These are phyloP conservation scores for Geopemphigus sp. DNA, from an alignment of 1,140 invertebrate species.

Conservation along the genomic window DNA sequence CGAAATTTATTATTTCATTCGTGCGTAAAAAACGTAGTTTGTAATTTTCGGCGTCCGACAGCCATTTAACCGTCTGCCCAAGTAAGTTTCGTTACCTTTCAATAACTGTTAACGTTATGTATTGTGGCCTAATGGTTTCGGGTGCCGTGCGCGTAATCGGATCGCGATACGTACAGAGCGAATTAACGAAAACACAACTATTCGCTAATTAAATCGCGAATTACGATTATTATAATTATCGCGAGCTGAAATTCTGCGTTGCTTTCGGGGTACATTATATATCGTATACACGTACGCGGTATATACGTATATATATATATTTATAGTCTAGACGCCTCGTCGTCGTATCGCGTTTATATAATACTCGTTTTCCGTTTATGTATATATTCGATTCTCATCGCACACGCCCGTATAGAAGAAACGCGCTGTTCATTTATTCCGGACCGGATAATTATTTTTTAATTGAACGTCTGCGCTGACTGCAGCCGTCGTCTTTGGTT, in stretches of 20 bases:
- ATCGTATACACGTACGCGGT: too few species aligned
- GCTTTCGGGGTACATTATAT: too few species aligned
- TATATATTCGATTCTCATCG: neutral
- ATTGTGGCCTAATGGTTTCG: neutral
- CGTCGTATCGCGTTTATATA: neutral
- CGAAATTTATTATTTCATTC: constrained; percentile 3
- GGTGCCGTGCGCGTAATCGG: too few species aligned
- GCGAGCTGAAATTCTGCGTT: neutral
- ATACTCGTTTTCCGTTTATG: constrained; percentile 9
- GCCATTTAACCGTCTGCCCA: too few species aligned
- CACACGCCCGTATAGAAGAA: neutral
- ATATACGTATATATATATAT: neutral
- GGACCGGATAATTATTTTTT: constrained; percentile 18
- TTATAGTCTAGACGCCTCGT: neutral
- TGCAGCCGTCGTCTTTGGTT: neutral
- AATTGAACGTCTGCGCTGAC: constrained; percentile 20
- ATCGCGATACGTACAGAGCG: too few species aligned
- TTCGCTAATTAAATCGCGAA: constrained; percentile 10
- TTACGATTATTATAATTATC: too few species aligned
- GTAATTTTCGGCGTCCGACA: neutral
- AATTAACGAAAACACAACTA: neutral
- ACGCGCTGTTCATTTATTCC: neutral
- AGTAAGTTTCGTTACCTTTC: constrained; percentile 16
- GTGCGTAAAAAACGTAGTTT: too few species aligned
- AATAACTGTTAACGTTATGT: too few species aligned